Conservation (phyloP, 2,797 vertebrate genomes). For the Carcharodon carcharias region DNA sequence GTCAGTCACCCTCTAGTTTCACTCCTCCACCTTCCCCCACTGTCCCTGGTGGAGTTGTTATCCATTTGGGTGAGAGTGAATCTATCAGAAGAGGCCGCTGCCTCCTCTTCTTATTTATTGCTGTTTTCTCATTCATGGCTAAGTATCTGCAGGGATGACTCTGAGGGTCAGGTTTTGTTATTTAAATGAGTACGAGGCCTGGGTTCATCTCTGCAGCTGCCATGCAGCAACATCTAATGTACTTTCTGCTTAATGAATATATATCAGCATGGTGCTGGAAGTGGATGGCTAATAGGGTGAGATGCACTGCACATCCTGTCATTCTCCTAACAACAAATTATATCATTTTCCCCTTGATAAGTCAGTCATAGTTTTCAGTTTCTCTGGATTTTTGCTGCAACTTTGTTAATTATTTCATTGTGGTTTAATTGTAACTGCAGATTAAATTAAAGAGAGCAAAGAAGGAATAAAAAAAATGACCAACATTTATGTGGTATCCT, state of each 20-base stretch:
- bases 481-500: not conserved
- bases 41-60: not conserved
- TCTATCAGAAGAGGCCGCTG: not conserved
- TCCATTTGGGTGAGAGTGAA: not conserved
- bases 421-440: not conserved
- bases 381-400: not conserved
- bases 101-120: not conserved
- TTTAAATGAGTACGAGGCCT: not conserved
- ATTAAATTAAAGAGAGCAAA: not conserved
- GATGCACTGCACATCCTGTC: not conserved
- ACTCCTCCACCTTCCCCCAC: not conserved
- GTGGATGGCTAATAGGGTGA: not conserved
- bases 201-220: not conserved
- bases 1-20: not conserved
- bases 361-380: not conserved
- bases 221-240: not conserved
- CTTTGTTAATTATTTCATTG: not conserved
- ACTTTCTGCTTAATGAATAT: not conserved
- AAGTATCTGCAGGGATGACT: not conserved
- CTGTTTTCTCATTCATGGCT: not conserved
- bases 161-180: slow-evolving; percentile 3
- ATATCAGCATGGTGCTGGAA: not conserved
- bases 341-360: not conserved
- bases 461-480: too few relatives aligned
- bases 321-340: not conserved